Conservation (phyloP, 2,888 invertebrate genomes). For the Hemaris fuciformis region DNA sequence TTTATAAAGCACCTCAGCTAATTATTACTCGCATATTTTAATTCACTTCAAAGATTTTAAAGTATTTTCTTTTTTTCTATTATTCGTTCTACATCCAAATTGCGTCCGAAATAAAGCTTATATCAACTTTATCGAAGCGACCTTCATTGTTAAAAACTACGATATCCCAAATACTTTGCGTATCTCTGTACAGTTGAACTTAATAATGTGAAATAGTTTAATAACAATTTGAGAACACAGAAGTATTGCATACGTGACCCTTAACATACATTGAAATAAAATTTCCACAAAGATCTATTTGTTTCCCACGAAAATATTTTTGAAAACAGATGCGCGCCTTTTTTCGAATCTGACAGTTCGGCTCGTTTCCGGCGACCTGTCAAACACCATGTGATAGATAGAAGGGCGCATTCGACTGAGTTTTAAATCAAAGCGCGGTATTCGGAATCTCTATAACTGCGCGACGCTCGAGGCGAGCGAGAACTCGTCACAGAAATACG, state of each 20-base stretch:
- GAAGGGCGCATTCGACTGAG: constrained; percentile 78
- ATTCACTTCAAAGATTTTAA: background rate
- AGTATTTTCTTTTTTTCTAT: background rate
- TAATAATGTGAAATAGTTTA: background rate
- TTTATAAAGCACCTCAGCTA: background rate
- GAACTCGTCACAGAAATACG: constrained; percentile 77
- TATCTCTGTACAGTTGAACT: too few species aligned
- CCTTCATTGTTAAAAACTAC: background rate
- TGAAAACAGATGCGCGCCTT: constrained; percentile 63
- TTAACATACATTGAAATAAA: constrained; percentile 9
- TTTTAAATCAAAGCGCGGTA: constrained; percentile 80
- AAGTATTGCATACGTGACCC: constrained; percentile 29
- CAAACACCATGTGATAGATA: constrained; percentile 82
- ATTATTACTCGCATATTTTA: background rate
- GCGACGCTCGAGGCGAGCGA: constrained; percentile 74
- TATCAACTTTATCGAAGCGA: background rate
- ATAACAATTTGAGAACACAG: constrained; percentile 30
- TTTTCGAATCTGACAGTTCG: constrained; percentile 75
- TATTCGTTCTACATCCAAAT: constrained; percentile 27
- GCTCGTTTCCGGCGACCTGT: constrained; percentile 76
- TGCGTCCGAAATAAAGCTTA: background rate
- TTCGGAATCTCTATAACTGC: constrained; percentile 72
- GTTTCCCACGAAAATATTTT: constrained; percentile 35
- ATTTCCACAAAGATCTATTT: constrained; percentile 13
- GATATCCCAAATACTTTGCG: too few species aligned